These are phyloP conservation scores for Natrix natrix DNA, from an alignment of 2,797 vertebrate species.

Conservation along the genomic window DNA sequence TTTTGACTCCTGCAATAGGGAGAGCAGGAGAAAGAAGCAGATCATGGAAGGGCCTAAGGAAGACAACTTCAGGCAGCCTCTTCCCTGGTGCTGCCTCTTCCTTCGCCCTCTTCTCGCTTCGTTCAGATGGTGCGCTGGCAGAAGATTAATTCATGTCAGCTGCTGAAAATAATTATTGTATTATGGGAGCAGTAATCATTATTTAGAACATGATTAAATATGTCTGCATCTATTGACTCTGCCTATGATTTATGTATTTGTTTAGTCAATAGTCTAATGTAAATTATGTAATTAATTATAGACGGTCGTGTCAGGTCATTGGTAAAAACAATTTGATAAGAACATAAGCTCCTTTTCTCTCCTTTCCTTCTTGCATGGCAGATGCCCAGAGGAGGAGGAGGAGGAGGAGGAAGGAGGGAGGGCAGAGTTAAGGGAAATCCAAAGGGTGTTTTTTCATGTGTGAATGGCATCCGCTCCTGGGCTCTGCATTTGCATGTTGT, in stretches of 20 bases:
- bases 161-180: constrained; percentile 94
- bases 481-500: constrained; percentile 82
- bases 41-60: fast-evolving
- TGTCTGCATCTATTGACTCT: constrained; percentile 94
- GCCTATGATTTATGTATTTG: constrained; percentile 97
- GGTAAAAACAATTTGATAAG: constrained; percentile 87
- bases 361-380: neutral
- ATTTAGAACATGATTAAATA: constrained; percentile 99
- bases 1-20: neutral
- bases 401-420: constrained; percentile 48
- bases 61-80: constrained; percentile 26
- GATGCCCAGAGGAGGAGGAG: constrained; percentile 5
- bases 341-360: constrained; percentile 79
- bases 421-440: constrained; percentile 86
- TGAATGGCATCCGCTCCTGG: constrained; percentile 73
- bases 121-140: constrained; percentile 81
- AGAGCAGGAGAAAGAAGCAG: neutral
- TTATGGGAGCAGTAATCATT: constrained; percentile 96
- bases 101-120: constrained; percentile 62
- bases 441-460: constrained; percentile 83
- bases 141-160: constrained; percentile 93
- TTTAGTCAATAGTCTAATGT: constrained; percentile 98
- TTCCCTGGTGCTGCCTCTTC: constrained; percentile 41
- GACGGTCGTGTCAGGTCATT: constrained; percentile 92
- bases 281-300: constrained; percentile 99